Evolutionary conservation across 2,113 vertebrate genomes (phyloP), one percentile per base, ranked within the genome.

Genomic region (Tupaia tana): DNA sequence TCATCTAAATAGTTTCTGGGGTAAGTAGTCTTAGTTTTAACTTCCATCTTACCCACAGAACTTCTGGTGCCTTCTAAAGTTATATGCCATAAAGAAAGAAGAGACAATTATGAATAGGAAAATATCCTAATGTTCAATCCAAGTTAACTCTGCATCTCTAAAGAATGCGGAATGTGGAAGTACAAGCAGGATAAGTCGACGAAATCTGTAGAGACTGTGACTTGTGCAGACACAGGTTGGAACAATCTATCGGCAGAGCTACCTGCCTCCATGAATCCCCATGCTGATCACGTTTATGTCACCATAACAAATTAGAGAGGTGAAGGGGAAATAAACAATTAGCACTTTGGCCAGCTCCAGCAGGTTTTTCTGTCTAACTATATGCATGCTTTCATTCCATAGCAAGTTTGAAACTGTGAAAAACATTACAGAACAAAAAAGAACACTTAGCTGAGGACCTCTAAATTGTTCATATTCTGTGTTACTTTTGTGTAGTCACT

Each of bases 241-340:
- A 89, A 34, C n/a, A 71, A 27, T 89, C 34, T 94, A 66, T 43
- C 20, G 31, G 11, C 54, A 25, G 58, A 86, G 5, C 6, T 70
- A 67, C 22, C 19, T 61, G 63, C 56, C 22, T 79, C 64, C 29
- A 6, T 56, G 63, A 54, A 87, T 93, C 5, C 52, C 29, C 19
- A 43, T 9, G n/a, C 3, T 2, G 7, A 71, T 83, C 69, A 61
- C n/a, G 81, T 59, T 78, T 25, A 69, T 94, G 91, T 89, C 71
- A 93, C 66, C 56, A 14, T 19, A 95, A 80, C 25, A 59, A 93
- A 91, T 93, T 90, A 92, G n/a, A 91, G 61, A 96, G 34, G 27
- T 61, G n/a, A 92, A 29, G 95, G 25, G 27, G 27, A 89, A 97
- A 92, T 78, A 91, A 94, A 89, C 73, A 95, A 74, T 94, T 92